Base-by-base conservation (phyloP, 2,888 invertebrate genomes). In the Reticulitermes lucifugus region DNA sequence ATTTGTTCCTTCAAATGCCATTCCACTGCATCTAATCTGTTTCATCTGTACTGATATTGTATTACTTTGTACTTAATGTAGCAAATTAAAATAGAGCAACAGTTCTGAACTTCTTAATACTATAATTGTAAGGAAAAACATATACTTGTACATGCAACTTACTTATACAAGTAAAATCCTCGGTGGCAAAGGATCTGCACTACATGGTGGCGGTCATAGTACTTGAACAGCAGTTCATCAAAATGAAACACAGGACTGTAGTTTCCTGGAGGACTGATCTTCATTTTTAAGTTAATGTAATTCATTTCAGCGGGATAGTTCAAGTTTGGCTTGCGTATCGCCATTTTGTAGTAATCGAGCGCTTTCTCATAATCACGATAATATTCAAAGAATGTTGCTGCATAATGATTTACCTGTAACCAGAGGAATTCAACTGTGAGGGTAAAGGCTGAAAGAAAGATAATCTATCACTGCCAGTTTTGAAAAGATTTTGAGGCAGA, bases 361-460 rank as follows among this genome's bases (percentile, higher is more conserved):
- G 85, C 80, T 65, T 85, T 84, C n/a, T 60, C 59, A 29, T 81
- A 41, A 35, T 84, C 84, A 73, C 73, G 60, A 75, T 14, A 79
- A 22, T 41, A 14, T 29, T 85, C 85, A 51, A 84, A 85, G 60
- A 84, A 85, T n/a, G 81, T 22, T 46, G 84, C 85, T 21, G 85
- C 85, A 84, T 84, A 85, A 71, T 85, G 85, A 46, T 85, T 85
- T n/a, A 85, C 85, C 85, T 85, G 41, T 9, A 85, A 83, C 55
- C 60, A 43, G 14, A 81, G 35, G 10, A 81, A 65, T 7, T 65
- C 18, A 55, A 18, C 55, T 18, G 55, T 55, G 18, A 55, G 18
- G 55, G 14, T 12, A 51, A 6, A 14, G 9, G 9, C 14, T 18
- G 14, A 55, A 18, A 1, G 55, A 0, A 3, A 18, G 18, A 55